These are phyloP conservation scores for Prunella himalayana DNA, from an alignment of 2,113 vertebrate genomes.

Conservation along the genomic window DNA sequence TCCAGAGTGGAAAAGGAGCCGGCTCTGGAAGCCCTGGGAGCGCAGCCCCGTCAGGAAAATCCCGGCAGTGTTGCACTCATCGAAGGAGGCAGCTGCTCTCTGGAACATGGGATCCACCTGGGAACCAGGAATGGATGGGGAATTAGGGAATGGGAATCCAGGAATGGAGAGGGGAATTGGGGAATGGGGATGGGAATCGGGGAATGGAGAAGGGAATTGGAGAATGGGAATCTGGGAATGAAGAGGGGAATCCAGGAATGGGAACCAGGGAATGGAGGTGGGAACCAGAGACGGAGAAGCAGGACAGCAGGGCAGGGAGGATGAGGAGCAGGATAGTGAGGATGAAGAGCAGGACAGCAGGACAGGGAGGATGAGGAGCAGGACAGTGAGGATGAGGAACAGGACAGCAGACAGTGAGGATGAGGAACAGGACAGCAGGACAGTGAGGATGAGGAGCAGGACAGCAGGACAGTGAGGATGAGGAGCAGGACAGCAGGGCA, in stretches of 20 bases:
- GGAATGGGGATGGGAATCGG: neutral
- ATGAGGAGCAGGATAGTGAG: neutral
- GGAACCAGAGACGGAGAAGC: neutral
- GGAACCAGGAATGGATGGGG: neutral
- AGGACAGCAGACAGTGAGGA: neutral
- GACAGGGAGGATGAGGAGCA: neutral
- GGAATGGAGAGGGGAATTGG: no score
- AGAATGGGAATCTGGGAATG: neutral
- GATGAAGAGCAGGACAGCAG: neutral
- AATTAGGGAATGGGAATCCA: no score
- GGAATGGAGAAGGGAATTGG: no score
- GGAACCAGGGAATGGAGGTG: neutral
- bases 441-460: neutral
- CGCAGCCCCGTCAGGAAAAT: conserved; percentile 84
- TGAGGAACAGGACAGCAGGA: neutral
- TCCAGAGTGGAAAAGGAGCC: conserved; percentile 81
- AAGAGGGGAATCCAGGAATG: neutral
- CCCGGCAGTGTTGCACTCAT: conserved; percentile 85
- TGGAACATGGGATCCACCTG: conserved; percentile 85
- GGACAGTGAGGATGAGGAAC: no score
- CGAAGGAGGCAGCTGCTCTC: conserved; percentile 83
- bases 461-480: no score
- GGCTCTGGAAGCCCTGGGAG: conserved; percentile 76
- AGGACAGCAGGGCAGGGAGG: neutral
- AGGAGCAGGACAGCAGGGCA: no score